phyloP scores from a whole-genome alignment of 2,113 vertebrate genomes.

The Sorex araneus region DNA sequence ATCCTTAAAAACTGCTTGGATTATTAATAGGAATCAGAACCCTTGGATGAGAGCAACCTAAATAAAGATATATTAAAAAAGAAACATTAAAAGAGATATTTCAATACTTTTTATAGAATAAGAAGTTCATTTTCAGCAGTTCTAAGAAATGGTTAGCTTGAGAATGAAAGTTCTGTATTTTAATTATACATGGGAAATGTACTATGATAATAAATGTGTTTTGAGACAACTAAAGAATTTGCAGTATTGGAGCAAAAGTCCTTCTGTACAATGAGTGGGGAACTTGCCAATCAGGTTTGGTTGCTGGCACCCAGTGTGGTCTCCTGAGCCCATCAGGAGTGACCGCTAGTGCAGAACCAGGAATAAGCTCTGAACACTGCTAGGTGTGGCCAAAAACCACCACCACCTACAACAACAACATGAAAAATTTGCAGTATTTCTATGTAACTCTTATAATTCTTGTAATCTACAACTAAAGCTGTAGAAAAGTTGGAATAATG shows the following conservation, averaged over 20 bases:
- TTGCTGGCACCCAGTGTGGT: too few relatives aligned
- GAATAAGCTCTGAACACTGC: too few relatives aligned
- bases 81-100: not conserved
- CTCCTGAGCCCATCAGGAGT: too few relatives aligned
- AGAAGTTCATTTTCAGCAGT: conserved; percentile 30
- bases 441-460: conserved; percentile 1
- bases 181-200: not conserved
- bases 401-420: not conserved
- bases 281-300: too few relatives aligned
- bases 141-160: not conserved
- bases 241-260: too few relatives aligned
- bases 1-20: not conserved
- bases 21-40: conserved; percentile 2
- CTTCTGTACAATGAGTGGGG: too few relatives aligned
- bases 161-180: not conserved
- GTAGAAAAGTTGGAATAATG: not conserved
- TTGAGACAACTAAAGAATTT: not conserved
- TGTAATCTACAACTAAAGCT: not conserved
- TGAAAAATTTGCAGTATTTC: not conserved
- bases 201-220: not conserved
- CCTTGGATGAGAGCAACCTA: not conserved
- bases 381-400: too few relatives aligned
- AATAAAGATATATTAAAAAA: not conserved
- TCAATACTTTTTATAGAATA: not conserved
- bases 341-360: too few relatives aligned